Evolutionary conservation across 1,140 invertebrate species (phyloP).

Genomic region (Mercenaria mercenaria): DNA sequence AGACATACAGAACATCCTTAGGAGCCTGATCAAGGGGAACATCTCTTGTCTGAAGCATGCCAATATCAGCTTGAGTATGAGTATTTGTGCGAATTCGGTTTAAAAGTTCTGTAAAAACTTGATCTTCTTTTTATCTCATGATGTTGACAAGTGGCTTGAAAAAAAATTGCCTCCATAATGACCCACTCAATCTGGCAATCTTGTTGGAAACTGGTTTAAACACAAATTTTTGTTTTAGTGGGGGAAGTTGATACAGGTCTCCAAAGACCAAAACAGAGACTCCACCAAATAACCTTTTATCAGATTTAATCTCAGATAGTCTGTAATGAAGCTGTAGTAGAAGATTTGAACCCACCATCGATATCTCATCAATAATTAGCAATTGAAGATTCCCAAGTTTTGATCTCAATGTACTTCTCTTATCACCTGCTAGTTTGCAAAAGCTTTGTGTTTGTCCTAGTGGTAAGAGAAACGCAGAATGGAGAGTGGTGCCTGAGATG

Average conservation of each 20-base stretch:
- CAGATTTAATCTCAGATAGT: not conserved
- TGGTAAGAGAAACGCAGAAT: slow-evolving; percentile 36
- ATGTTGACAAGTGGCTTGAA: not conserved
- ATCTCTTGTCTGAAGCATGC: not conserved
- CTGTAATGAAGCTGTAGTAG: slow-evolving; percentile 15
- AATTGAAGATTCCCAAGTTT: not conserved
- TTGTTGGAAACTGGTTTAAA: not conserved
- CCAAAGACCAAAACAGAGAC: not conserved
- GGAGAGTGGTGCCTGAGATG: not conserved
- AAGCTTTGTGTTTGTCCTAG: not conserved
- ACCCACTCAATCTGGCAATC: not conserved
- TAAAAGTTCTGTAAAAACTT: not conserved
- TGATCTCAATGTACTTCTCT: slow-evolving; percentile 1
- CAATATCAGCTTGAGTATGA: not conserved
- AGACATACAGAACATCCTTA: slow-evolving; percentile 5
- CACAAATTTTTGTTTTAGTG: slow-evolving; percentile 1
- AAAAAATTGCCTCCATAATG: not conserved
- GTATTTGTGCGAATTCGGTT: not conserved
- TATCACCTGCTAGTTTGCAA: not conserved
- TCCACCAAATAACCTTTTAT: not conserved
- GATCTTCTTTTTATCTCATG: slow-evolving; percentile 20
- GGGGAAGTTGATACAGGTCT: slow-evolving; percentile 35
- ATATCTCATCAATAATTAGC: slow-evolving; percentile 25
- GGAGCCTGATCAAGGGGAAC: not conserved
- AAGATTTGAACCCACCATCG: slow-evolving; percentile 26